A percentile compares a stretch with the other conserved stretches of the same genome.
Evolutionary conservation across 2,113 vertebrate species (phyloP).

Genomic region (Myotis davidii): DNA sequence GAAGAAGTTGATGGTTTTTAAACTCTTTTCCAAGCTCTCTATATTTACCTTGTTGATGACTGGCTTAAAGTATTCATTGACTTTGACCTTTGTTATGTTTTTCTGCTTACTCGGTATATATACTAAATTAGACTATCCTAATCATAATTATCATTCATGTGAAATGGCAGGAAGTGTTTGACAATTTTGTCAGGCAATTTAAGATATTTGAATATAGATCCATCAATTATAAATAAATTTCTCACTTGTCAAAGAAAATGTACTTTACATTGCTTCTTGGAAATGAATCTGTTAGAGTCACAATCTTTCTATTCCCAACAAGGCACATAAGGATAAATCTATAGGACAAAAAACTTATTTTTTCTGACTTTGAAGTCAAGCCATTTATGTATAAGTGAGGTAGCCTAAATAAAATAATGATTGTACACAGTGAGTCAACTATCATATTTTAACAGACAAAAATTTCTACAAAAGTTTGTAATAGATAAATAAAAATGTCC

Average conservation of each 20-base stretch:
- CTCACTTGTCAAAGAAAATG: constrained; percentile 63
- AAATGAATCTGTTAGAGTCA: constrained; percentile 50
- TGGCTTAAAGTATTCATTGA: background rate
- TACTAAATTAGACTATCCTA: constrained; percentile 44
- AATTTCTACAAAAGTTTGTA: background rate
- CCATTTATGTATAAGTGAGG: background rate
- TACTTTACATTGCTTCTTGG: constrained; percentile 45
- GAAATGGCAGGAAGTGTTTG: constrained; percentile 41
- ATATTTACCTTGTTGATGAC: background rate
- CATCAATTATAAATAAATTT: constrained; percentile 58
- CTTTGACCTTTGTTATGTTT: constrained; percentile 6
- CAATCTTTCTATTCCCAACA: constrained; percentile 15
- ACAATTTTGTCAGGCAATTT: constrained; percentile 66
- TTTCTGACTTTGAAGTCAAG: background rate
- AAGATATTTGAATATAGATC: constrained; percentile 39
- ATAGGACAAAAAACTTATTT: background rate
- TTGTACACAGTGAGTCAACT: background rate
- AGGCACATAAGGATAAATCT: background rate
- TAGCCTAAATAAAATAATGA: background rate
- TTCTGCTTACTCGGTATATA: constrained; percentile 45
- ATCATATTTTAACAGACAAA: background rate
- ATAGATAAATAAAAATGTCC: background rate
- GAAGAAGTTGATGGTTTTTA: background rate
- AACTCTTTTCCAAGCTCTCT: background rate
- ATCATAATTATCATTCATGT: constrained; percentile 54